Evolutionary conservation across 2,888 invertebrate genomes (phyloP).

Genomic region (Onthophagus sagittarius): DNA sequence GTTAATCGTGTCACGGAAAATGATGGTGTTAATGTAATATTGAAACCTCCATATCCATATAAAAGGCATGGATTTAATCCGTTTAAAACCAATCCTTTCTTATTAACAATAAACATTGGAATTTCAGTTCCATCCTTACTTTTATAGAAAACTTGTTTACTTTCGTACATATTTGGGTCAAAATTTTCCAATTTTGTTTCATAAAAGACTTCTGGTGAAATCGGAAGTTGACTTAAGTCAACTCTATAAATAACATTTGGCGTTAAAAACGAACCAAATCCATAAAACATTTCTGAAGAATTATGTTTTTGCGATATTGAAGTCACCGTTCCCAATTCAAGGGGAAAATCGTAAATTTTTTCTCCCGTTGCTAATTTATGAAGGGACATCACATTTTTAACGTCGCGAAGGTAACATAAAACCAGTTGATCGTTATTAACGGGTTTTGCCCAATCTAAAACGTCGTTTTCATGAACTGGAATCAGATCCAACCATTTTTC

Average conservation of each 20-base stretch:
- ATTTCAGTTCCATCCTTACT: constrained; percentile 92
- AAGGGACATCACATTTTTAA: constrained; percentile 86
- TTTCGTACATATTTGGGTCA: constrained; percentile 72
- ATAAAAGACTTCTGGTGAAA: constrained; percentile 68
- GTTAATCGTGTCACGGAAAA: constrained; percentile 85
- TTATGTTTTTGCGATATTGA: constrained; percentile 82
- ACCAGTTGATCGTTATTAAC: constrained; percentile 84
- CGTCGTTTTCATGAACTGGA: constrained; percentile 78
- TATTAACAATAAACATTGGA: constrained; percentile 92
- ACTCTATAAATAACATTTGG: constrained; percentile 83
- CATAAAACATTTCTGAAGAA: constrained; percentile 87
- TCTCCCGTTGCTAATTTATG: constrained; percentile 71
- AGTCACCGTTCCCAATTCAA: constrained; percentile 83
- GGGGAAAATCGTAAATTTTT: constrained; percentile 66
- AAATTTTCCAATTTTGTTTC: constrained; percentile 82
- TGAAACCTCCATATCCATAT: constrained; percentile 98
- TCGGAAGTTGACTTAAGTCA: constrained; percentile 66
- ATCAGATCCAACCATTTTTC: constrained; percentile 82
- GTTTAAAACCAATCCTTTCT: constrained; percentile 55
- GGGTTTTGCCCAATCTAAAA: constrained; percentile 84
- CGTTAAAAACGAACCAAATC: constrained; percentile 89
- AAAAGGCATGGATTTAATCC: constrained; percentile 78
- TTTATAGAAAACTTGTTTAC: constrained; percentile 85
- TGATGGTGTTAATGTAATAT: constrained; percentile 83
- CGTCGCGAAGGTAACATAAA: constrained; percentile 87